Evolutionary conservation across 2,888 invertebrate species (phyloP), one percentile per base, ranked within the genome.

Genomic region (Eledone cirrhosa): DNA sequence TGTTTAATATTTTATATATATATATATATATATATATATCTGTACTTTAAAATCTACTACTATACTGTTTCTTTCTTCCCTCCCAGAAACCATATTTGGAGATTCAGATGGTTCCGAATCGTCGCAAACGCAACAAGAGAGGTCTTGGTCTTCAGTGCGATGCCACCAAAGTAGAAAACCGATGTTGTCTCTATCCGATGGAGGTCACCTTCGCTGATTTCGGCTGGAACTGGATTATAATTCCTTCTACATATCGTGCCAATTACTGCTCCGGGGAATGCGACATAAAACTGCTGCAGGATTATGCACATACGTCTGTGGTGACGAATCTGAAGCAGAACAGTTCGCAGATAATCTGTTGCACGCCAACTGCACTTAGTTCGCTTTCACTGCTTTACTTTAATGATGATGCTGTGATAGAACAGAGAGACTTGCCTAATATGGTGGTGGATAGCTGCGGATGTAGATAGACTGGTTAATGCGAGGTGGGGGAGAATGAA

Each of bases 211-310:
- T 99, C 90, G 95, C 95, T 85, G 94, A 95, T 88, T 97, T 98
- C 89, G 97, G 97, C 41, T 98, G 98, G 97, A 96, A 98, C 89
- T 99, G 97, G 94, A 96, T 99, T 87, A 96, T 99, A 80, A 97
- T 97, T 0, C 99, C 99, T 0, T 96, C 96, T 87, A 93, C 94
- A 86, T 99, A 98, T 92, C 95, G 96, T 88, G 98, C 98, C 13
- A 96, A 97, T 92, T 97, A 97, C 92, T 99, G 99, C 92, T 94
- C 96, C 78, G 98, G 99, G 13, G 96, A 97, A 87, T 99, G 99
- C 91, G 95, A 95, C 0, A 95, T 94, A 91, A 94, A 96, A 77
- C 96, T 96, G 89, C 92, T 96, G 81, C 96, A 95, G 88, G 94
- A 94, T 87, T 95, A 95, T 89, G 94, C 96, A 0, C 96, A 97